Conservation (phyloP, 2,888 invertebrate genomes). For the Tipula helvola region DNA sequence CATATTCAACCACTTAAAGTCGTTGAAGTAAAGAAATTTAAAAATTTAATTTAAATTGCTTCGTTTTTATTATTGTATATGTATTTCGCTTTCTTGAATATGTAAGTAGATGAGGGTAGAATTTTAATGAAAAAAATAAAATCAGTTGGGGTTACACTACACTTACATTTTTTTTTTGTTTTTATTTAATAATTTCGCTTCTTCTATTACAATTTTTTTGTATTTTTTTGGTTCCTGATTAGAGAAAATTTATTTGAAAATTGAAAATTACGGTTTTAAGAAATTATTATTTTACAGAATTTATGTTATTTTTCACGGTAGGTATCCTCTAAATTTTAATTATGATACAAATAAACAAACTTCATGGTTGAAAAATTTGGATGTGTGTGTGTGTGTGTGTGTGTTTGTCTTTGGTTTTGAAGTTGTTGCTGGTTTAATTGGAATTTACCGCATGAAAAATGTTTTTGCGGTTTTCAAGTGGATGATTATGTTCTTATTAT, state of each 20-base stretch:
- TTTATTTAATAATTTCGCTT: neutral
- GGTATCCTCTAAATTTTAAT: neutral
- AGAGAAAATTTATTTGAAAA: neutral
- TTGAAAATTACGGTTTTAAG: neutral
- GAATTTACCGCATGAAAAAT: neutral
- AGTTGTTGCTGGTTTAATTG: neutral
- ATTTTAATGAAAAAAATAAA: neutral
- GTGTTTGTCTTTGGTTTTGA: neutral
- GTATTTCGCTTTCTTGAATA: neutral
- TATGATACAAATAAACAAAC: neutral
- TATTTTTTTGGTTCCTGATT: neutral
- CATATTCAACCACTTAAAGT: neutral
- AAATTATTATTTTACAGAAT: neutral
- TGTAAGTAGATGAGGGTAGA: neutral
- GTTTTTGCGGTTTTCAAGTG: neutral
- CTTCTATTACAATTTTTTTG: neutral
- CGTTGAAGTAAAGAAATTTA: neutral
- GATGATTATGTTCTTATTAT: neutral
- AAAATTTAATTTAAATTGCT: conserved; percentile 27
- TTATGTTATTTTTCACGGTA: neutral
- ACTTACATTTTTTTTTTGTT: neutral
- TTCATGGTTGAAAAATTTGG: neutral
- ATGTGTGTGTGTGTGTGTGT: neutral
- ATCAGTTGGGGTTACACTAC: neutral
- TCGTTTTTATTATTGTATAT: neutral